Evolutionary conservation across 2,888 invertebrate genomes (phyloP), one percentile per base, ranked within the genome.

Genomic region (Leptopterna dolabrata): DNA sequence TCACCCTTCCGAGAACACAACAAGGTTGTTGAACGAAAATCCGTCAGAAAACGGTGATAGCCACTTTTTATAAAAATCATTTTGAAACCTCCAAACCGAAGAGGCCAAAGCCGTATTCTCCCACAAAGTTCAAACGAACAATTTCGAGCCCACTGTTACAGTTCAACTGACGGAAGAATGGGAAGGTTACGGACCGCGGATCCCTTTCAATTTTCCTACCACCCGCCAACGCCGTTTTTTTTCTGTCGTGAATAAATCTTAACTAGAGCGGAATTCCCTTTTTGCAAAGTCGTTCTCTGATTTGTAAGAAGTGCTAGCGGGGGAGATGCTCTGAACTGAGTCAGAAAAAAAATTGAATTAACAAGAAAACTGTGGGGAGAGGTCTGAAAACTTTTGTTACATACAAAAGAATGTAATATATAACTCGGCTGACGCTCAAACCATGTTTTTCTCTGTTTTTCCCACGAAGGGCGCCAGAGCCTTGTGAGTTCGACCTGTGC

Each of bases 191-290:
- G 63, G 63, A 1, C 63, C 27, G 63, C 24, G 9, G 19, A 27
- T 9, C 63, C 13, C 27, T 63, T 63, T 63, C 24, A 24, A 63
- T 19, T 63, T n/a, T n/a, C 6, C 51, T 19, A 16, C 51, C 11
- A 45, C n/a, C 51, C 63, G 63, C 24, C 63, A 19, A 19, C 55
- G 19, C n/a, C 63, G 24, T 19, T 13, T 24, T 63, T 63, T 63
- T 63, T 63, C 24, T 27, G 24, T 24, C 24, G 63, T 63, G 63
- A 63, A 63, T 63, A 63, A 63, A 63, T 63, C 63, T 63, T 24
- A 63, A 63, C 63, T 63, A 63, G 63, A 63, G 63, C 63, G 63
- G 63, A 63, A 63, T 63, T 63, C 63, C 63, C 63, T 63, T 63
- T 24, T 63, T 27, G 63, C 9, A 0, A 24, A 27, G 24, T 27